A percentile compares a stretch with the other conserved stretches of the same genome.
Evolutionary conservation across 37 sponge, comb jelly and placozoan genomes (phyloP).

Genomic region (Mnemiopsis leidyi): DNA sequence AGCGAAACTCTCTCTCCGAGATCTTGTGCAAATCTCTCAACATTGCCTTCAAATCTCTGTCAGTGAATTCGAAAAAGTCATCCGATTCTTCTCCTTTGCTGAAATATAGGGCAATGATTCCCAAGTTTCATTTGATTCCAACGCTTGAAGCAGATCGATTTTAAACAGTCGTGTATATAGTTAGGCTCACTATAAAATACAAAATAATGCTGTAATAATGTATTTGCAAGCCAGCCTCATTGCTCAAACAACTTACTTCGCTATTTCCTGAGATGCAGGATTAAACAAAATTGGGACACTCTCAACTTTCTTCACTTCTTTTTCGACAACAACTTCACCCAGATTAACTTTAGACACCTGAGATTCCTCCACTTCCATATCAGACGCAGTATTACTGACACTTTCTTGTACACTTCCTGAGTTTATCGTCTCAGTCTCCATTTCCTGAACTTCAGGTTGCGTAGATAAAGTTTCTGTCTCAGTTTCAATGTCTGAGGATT

Average conservation of each 20-base stretch:
- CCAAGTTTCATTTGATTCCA: no score
- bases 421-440: not conserved
- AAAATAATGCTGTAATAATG: no score
- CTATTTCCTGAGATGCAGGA: no score
- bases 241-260: no score
- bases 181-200: no score
- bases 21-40: slow-evolving; percentile 36
- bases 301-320: not conserved
- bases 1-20: not conserved
- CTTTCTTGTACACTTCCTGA: not conserved
- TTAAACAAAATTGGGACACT: not conserved
- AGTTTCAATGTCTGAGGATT: not conserved
- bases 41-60: not conserved
- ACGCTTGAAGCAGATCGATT: no score
- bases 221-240: no score
- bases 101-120: no score
- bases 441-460: not conserved
- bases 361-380: not conserved
- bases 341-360: no score
- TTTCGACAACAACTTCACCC: not conserved
- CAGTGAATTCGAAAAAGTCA: slow-evolving; percentile 18
- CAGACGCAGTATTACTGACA: not conserved
- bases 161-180: no score
- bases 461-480: not conserved
- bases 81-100: not conserved